Evolutionary conservation across 1,140 invertebrate species (phyloP).

Genomic region (Theocolax elegans): DNA sequence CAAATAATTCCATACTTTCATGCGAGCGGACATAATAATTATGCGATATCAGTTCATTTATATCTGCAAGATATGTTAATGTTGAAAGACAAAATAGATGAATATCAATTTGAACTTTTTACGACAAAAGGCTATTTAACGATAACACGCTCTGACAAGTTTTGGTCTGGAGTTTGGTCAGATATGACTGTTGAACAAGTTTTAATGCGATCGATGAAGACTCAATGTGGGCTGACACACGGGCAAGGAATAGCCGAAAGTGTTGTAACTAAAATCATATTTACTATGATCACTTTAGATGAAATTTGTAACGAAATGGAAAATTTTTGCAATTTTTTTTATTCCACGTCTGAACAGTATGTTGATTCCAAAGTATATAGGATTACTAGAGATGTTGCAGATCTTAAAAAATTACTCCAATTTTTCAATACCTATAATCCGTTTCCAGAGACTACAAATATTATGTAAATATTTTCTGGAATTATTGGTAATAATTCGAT

Average conservation of each 20-base stretch:
- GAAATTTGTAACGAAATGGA: slow-evolving; percentile 53
- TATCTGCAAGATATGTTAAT: slow-evolving; percentile 54
- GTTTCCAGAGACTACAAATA: not conserved
- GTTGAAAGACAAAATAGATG: slow-evolving; percentile 46
- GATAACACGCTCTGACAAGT: slow-evolving; percentile 56
- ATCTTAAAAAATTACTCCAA: slow-evolving; percentile 30
- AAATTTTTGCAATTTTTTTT: slow-evolving; percentile 33
- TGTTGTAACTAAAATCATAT: slow-evolving; percentile 45
- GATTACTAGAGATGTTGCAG: slow-evolving; percentile 49
- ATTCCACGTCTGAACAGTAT: slow-evolving; percentile 49
- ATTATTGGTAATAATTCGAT: not conserved
- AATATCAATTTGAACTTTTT: slow-evolving; percentile 53
- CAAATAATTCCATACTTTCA: slow-evolving; percentile 62
- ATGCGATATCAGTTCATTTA: slow-evolving; percentile 59
- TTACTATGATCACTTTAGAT: slow-evolving; percentile 36
- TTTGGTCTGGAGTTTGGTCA: slow-evolving; percentile 60
- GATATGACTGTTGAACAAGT: slow-evolving; percentile 60
- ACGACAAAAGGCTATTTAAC: slow-evolving; percentile 53
- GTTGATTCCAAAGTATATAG: slow-evolving; percentile 53
- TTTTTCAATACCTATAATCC: not conserved
- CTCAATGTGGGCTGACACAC: slow-evolving; percentile 47
- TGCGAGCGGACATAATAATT: slow-evolving; percentile 55
- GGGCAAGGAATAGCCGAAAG: slow-evolving; percentile 48
- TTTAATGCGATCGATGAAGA: slow-evolving; percentile 56
- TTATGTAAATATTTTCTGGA: not conserved